phyloP scores from a whole-genome alignment of 2,888 invertebrate genomes.

The Chaetoderma sp. region DNA sequence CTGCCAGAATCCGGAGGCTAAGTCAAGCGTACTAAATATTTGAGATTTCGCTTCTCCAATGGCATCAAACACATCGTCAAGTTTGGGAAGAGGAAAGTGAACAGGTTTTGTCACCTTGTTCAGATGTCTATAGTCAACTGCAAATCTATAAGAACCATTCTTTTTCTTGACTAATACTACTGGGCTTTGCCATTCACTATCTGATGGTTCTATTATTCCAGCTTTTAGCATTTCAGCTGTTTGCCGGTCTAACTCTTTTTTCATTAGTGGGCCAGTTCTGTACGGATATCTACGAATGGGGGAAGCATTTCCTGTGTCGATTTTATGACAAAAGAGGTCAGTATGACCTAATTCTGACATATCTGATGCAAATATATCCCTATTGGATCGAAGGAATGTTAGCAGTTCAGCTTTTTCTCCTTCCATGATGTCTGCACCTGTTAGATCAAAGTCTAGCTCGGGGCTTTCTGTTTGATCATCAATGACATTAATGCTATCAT shows the following conservation, averaged over 20 bases:
- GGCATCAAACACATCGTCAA: constrained; percentile 34
- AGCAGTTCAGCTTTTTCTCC: neutral
- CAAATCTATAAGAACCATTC: constrained; percentile 29
- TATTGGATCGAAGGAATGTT: neutral
- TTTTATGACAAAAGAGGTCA: constrained; percentile 28
- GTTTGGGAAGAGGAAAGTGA: constrained; percentile 36
- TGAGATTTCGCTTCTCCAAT: constrained; percentile 26
- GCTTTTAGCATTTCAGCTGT: constrained; percentile 22
- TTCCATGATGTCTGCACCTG: constrained; percentile 4
- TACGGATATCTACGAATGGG: constrained; percentile 21
- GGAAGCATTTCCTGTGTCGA: constrained; percentile 32
- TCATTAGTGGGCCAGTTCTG: constrained; percentile 19
- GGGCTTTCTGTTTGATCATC: neutral
- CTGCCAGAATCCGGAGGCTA: constrained; percentile 32
- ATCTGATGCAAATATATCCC: constrained; percentile 19
- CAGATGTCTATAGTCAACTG: constrained; percentile 36
- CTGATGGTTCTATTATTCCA: constrained; percentile 31
- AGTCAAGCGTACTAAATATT: constrained; percentile 31
- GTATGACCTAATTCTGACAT: constrained; percentile 30
- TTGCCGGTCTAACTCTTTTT: constrained; percentile 28
- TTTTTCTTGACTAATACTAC: constrained; percentile 37
- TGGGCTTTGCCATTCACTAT: constrained; percentile 28
- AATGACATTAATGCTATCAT: neutral
- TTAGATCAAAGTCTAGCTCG: constrained; percentile 13
- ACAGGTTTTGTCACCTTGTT: constrained; percentile 36